Conservation (phyloP, 2,113 vertebrate species). For the Choloepus hoffmanni region DNA sequence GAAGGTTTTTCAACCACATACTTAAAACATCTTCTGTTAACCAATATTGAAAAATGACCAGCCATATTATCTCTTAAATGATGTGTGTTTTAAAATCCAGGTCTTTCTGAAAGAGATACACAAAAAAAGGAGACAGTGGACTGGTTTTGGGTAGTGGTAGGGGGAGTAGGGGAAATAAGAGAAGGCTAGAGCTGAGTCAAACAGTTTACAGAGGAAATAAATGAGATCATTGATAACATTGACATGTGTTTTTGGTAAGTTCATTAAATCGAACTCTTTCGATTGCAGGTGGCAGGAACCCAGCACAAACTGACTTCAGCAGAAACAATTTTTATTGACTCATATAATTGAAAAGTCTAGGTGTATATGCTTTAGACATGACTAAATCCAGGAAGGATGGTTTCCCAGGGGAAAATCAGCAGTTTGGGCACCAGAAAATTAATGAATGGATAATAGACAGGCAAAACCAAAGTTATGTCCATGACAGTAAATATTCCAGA, state of each 20-base stretch:
- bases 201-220: not conserved
- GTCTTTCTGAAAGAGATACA: too few relatives aligned
- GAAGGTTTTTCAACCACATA: not conserved
- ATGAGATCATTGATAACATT: not conserved
- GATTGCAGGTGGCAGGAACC: not conserved
- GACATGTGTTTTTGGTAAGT: not conserved
- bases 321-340: conserved; percentile 7
- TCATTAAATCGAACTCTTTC: not conserved
- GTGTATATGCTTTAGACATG: not conserved
- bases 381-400: not conserved
- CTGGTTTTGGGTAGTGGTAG: not conserved
- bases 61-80: not conserved
- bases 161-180: not conserved
- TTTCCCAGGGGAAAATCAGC: not conserved
- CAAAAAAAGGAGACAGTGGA: too few relatives aligned
- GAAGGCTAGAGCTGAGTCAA: not conserved
- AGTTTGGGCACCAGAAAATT: not conserved
- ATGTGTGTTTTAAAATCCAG: conserved; percentile 36
- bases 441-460: not conserved
- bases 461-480: not conserved
- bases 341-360: not conserved
- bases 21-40: conserved; percentile 5
- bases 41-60: not conserved
- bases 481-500: not conserved
- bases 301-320: not conserved